These are phyloP conservation scores for Amazona vittata DNA, from an alignment of 2,113 vertebrate genomes.

Conservation along the genomic window DNA sequence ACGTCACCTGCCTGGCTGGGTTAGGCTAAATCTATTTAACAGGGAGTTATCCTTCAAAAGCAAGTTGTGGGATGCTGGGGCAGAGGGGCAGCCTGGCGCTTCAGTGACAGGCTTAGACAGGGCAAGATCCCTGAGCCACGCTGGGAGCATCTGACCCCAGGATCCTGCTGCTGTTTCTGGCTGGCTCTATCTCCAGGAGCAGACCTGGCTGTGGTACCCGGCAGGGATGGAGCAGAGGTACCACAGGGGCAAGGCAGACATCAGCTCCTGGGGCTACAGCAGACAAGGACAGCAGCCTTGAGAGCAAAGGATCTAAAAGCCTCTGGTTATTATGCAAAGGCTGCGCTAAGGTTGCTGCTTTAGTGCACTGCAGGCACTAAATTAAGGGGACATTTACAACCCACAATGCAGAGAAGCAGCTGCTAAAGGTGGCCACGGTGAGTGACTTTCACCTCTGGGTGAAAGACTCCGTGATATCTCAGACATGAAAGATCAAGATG, in stretches of 20 bases:
- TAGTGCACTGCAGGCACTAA: constrained; percentile 66
- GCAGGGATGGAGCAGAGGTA: background rate
- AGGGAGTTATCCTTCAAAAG: constrained; percentile 22
- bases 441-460: constrained; percentile 28
- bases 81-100: background rate
- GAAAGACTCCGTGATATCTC: background rate
- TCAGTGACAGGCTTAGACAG: background rate
- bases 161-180: background rate
- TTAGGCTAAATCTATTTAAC: constrained; percentile 58
- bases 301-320: background rate
- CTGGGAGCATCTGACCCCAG: background rate
- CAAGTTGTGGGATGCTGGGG: background rate
- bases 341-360: constrained; percentile 54
- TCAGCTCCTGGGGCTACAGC: background rate
- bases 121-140: background rate
- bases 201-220: background rate
- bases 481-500: background rate
- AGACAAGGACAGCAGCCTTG: background rate
- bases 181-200: background rate
- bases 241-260: background rate
- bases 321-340: constrained; percentile 36
- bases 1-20: constrained; percentile 38
- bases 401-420: constrained; percentile 52
- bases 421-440: background rate
- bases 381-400: constrained; percentile 63